Percentiles rank a stretch among this genome's conserved stretches.
phyloP scores from a whole-genome alignment of 2,797 vertebrate species.

The Pterois miles region DNA sequence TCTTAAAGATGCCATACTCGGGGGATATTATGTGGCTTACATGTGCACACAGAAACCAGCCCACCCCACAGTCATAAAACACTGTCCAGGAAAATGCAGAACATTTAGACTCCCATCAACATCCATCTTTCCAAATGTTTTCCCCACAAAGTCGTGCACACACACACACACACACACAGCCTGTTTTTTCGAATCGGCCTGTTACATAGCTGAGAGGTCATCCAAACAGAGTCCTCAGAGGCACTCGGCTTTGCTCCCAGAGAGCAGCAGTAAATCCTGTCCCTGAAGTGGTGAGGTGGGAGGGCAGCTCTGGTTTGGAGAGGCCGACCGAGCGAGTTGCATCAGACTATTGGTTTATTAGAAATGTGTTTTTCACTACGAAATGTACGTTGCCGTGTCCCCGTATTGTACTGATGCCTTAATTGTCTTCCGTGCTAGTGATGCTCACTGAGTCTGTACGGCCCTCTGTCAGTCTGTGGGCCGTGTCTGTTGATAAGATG shows the following conservation, averaged over 20 bases:
- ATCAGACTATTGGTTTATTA: conserved; percentile 55
- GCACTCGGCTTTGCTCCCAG: conserved; percentile 64
- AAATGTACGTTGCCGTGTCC: conserved; percentile 9
- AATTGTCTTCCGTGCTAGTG: conserved; percentile 19
- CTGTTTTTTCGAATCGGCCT: conserved; percentile 69
- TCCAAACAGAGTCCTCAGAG: conserved; percentile 75
- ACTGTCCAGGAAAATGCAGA: conserved; percentile 59
- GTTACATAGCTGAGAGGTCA: conserved; percentile 76
- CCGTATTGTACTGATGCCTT: conserved; percentile 7
- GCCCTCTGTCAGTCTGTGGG: conserved; percentile 26
- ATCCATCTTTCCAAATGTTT: conserved; percentile 54
- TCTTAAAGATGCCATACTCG: conserved; percentile 10
- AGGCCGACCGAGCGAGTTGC: conserved; percentile 58
- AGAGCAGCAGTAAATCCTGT: conserved; percentile 72
- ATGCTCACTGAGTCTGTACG: background rate
- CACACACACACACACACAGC: conserved; percentile 25
- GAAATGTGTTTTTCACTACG: conserved; percentile 50
- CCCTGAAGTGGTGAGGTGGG: conserved; percentile 65
- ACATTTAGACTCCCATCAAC: conserved; percentile 53
- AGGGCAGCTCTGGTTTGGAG: conserved; percentile 63
- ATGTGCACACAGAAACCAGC: conserved; percentile 26
- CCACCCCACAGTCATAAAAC: conserved; percentile 50
- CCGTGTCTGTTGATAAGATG: conserved; percentile 46
- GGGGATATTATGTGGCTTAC: conserved; percentile 36
- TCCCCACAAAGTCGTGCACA: conserved; percentile 49